Conservation (phyloP, 2,888 invertebrate genomes). For the Mimumesa dahlbomi region DNA sequence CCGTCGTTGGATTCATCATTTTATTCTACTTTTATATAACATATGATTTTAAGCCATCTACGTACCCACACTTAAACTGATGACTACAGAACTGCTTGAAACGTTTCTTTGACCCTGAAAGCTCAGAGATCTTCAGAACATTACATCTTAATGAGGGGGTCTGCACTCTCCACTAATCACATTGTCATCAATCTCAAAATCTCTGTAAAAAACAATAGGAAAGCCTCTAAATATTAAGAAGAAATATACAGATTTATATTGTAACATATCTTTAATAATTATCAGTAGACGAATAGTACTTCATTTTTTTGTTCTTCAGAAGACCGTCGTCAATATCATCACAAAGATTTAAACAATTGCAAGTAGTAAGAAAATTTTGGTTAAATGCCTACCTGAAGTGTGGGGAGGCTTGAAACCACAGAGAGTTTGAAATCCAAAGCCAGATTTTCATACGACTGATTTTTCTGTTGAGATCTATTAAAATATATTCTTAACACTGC, state of each 20-base stretch:
- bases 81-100: conserved; percentile 95
- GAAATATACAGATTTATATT: background rate
- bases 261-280: background rate
- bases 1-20: conserved; percentile 90
- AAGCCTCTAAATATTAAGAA: too few relatives aligned
- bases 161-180: conserved; percentile 99
- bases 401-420: too few relatives aligned
- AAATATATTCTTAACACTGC: conserved; percentile 55
- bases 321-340: conserved; percentile 91
- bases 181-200: conserved; percentile 97
- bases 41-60: background rate
- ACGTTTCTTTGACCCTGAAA: conserved; percentile 94
- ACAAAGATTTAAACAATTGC: conserved; percentile 72
- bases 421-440: too few relatives aligned
- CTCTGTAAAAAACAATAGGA: conserved; percentile 89
- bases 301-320: conserved; percentile 82
- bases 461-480: conserved; percentile 45
- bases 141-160: conserved; percentile 97
- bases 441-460: conserved; percentile 47
- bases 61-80: conserved; percentile 33
- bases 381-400: conserved; percentile 92
- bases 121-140: conserved; percentile 98
- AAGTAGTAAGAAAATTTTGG: background rate
- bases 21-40: conserved; percentile 50
- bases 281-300: conserved; percentile 73